phyloP scores from a whole-genome alignment of 2,797 vertebrate species.

The Lagodon rhomboides region DNA sequence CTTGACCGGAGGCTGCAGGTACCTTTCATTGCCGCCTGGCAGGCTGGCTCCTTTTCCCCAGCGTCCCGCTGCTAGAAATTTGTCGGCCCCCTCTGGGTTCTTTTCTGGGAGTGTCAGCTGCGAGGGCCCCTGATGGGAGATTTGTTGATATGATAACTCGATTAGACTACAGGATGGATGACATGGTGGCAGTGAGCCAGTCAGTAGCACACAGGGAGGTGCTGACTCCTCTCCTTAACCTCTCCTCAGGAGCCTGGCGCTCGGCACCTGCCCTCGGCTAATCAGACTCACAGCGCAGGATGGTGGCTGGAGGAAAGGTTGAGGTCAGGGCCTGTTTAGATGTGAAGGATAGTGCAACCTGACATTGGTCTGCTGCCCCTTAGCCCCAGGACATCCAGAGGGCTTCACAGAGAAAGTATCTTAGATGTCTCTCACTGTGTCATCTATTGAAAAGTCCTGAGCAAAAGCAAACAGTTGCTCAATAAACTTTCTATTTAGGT shows the following conservation, averaged over 20 bases:
- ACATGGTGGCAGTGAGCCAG: constrained; percentile 81
- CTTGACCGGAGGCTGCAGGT: constrained; percentile 89
- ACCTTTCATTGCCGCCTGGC: constrained; percentile 89
- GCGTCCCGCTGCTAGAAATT: constrained; percentile 88
- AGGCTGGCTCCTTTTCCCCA: constrained; percentile 81
- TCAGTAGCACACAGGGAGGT: constrained; percentile 80
- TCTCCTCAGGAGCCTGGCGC: constrained; percentile 87
- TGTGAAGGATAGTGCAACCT: constrained; percentile 45
- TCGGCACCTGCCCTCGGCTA: constrained; percentile 85
- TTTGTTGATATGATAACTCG: constrained; percentile 91
- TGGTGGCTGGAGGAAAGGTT: constrained; percentile 57
- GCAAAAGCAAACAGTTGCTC: constrained; percentile 15
- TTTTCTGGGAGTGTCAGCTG: constrained; percentile 85
- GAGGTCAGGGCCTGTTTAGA: constrained; percentile 64
- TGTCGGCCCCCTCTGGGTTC: constrained; percentile 83
- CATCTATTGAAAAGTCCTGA: constrained; percentile 7
- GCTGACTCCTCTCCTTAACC: constrained; percentile 89
- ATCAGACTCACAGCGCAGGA: constrained; percentile 74
- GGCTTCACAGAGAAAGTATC: constrained; percentile 23
- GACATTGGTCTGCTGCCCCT: constrained; percentile 29
- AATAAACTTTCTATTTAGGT: constrained; percentile 22
- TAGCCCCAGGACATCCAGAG: constrained; percentile 17
- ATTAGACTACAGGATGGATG: constrained; percentile 87
- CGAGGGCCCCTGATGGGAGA: constrained; percentile 86
- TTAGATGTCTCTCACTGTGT: constrained; percentile 4